Evolutionary conservation across 2,888 invertebrate species (phyloP), one percentile per base, ranked within the genome.

Genomic region (Mallateleia sp.): DNA sequence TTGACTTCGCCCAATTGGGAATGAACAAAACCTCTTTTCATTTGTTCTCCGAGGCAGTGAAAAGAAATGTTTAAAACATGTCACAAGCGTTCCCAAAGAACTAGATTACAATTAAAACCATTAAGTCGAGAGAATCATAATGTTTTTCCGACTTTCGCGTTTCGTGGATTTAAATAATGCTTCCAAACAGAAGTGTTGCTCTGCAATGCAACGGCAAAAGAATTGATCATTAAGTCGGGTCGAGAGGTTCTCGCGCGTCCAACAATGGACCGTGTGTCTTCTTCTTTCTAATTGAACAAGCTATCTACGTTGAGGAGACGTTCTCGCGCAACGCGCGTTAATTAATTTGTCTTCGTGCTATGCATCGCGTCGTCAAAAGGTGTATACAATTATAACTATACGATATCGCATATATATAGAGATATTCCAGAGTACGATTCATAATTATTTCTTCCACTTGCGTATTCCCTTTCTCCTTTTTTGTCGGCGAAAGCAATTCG

Each of bases 201-300:
- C 42, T 80, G 47, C 47, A 34, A 64, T 72, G 15, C 69, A 52
- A 52, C 38, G 56, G 42, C 64, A 56, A 71, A 78, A 71, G 83
- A 62, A 83, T 78, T 83, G 77, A 83, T 83, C 83, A 83, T 83
- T 83, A 77, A 83, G 71, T 64, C 77, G 22, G 83, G 71, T 83
- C 71, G 77, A 71, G 83, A 71, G 71, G 77, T 83, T 77, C 83
- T 78, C 83, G 77, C 58, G 38, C 66, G 58, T 64, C 38, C 77
- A 78, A 83, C 83, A 83, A 83, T 77, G 71, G 22, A 83, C 75
- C 56, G 54, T 54, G 77, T 58, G 38, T 71, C 77, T 83, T 62
- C 56, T 83, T 77, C 77, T 78, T 72, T 72, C 77, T 78, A 83
- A 77, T 77, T 77, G 62, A 69, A 77, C 75, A 32, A 64, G 62